Conservation (phyloP, 2,797 vertebrate genomes). For the Catostomus latipinnis region DNA sequence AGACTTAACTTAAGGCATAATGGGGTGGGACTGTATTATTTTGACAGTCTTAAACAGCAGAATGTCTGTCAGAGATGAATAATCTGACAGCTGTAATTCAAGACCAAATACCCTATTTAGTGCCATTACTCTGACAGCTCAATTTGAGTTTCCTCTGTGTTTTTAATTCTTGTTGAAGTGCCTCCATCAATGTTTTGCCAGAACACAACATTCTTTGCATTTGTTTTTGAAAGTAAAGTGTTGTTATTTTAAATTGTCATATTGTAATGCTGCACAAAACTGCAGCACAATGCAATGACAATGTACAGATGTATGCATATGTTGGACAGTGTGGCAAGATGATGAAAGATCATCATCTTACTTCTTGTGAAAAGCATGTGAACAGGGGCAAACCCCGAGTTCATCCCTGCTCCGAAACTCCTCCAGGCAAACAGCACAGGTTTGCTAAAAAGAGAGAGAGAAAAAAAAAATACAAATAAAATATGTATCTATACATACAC, state of each 20-base stretch:
- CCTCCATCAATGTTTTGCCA: background rate
- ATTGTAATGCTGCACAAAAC: background rate
- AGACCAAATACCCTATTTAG: slow-evolving; percentile 4
- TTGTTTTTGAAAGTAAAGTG: background rate
- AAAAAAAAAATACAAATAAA: background rate
- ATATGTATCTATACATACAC: too few relatives aligned
- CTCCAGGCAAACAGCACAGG: slow-evolving; percentile 83
- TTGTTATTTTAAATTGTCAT: background rate
- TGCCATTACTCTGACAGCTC: background rate
- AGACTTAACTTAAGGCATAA: slow-evolving; percentile 1
- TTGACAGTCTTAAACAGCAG: background rate
- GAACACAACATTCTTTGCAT: background rate
- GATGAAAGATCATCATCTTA: slow-evolving; percentile 62
- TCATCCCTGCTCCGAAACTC: slow-evolving; percentile 82
- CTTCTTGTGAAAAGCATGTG: slow-evolving; percentile 86
- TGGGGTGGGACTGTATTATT: background rate
- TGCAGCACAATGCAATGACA: background rate
- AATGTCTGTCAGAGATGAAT: background rate
- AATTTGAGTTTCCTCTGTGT: slow-evolving; percentile 8
- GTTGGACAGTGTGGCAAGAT: background rate
- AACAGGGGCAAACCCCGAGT: slow-evolving; percentile 82
- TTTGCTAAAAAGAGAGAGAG: slow-evolving; percentile 72
- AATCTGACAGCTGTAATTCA: slow-evolving; percentile 20
- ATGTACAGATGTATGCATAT: background rate
- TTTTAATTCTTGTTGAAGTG: slow-evolving; percentile 7